phyloP scores from a whole-genome alignment of 2,888 invertebrate genomes.

The Erebia epiphron region DNA sequence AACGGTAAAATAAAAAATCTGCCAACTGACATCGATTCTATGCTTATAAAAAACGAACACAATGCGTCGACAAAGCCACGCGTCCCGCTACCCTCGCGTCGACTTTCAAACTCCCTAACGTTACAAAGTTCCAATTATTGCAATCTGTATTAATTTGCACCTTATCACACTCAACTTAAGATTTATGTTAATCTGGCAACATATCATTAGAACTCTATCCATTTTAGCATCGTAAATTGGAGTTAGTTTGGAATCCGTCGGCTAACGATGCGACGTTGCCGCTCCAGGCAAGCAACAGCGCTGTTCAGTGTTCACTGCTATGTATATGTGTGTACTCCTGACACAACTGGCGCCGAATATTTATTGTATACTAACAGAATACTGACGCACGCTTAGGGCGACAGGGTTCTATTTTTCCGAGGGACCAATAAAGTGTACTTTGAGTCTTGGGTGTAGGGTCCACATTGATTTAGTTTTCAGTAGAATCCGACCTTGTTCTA shows the following conservation, averaged over 20 bases:
- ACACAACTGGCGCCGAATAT: constrained; percentile 83
- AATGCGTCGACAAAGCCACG: constrained; percentile 68
- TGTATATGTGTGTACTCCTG: constrained; percentile 79
- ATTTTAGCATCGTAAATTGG: constrained; percentile 54
- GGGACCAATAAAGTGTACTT: constrained; percentile 51
- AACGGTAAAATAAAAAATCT: constrained; percentile 81
- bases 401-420: constrained; percentile 65
- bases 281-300: constrained; percentile 70
- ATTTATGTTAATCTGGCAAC: constrained; percentile 35
- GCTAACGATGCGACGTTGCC: constrained; percentile 74
- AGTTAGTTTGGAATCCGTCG: constrained; percentile 74
- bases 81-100: constrained; percentile 77
- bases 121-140: constrained; percentile 52
- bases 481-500: constrained; percentile 55
- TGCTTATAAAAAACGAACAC: constrained; percentile 75
- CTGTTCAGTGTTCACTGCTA: constrained; percentile 65
- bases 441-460: constrained; percentile 55
- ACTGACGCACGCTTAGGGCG: constrained; percentile 72
- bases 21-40: constrained; percentile 83
- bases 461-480: constrained; percentile 45
- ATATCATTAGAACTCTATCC: constrained; percentile 57
- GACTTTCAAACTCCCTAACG: constrained; percentile 45
- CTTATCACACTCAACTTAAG: constrained; percentile 31
- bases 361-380: constrained; percentile 83
- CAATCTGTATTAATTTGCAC: constrained; percentile 41